A percentile compares a stretch with the other conserved stretches of the same genome.
Conservation (phyloP, 2,888 invertebrate genomes). For the Philopedon plagiatum region DNA sequence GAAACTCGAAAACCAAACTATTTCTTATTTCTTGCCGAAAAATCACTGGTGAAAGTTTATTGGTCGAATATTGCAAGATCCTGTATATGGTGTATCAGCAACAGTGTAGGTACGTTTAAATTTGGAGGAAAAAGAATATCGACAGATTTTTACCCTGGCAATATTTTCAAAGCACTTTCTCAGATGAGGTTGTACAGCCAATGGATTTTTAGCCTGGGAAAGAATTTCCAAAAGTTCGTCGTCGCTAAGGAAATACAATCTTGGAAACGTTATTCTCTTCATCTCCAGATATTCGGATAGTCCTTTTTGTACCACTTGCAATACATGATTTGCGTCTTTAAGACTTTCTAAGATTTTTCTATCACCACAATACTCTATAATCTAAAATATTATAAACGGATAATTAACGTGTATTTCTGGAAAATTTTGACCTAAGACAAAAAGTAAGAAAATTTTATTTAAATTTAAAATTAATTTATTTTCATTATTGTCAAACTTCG, state of each 20-base stretch:
- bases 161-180: slow-evolving; percentile 88
- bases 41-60: no score
- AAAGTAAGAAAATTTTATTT: no score
- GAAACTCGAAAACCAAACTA: no score
- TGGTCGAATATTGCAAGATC: no score
- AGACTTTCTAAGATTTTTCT: slow-evolving; percentile 78
- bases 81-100: no score
- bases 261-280: slow-evolving; percentile 81
- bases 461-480: no score
- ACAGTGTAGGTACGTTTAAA: no score
- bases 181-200: slow-evolving; percentile 86
- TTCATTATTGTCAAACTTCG: no score
- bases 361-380: slow-evolving; percentile 77
- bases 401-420: no score
- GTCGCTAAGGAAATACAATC: slow-evolving; percentile 83
- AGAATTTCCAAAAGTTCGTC: slow-evolving; percentile 87
- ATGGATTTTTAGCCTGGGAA: slow-evolving; percentile 83
- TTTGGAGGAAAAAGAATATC: no score
- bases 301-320: slow-evolving; percentile 83
- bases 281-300: slow-evolving; percentile 84
- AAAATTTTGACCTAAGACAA: no score
- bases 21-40: no score
- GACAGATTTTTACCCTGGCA: slow-evolving; percentile 74
- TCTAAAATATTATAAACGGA: slow-evolving; percentile 65
- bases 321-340: slow-evolving; percentile 77